Conservation (phyloP, 53 echinoderm and acorn worm species). For the Holothuria scabra region DNA sequence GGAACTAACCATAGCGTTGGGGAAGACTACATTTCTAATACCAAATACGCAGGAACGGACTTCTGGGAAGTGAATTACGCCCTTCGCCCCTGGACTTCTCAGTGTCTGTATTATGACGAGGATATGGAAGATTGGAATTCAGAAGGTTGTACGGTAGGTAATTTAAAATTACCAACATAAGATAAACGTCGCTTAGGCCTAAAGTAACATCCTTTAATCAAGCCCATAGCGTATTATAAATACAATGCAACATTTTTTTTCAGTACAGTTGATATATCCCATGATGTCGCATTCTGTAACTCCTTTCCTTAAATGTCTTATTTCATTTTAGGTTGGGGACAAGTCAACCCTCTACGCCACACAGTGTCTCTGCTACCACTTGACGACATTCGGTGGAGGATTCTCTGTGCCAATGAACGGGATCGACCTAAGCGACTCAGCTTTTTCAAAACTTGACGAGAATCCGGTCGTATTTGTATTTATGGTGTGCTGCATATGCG, state of each 20-base stretch:
- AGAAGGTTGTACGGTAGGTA: constrained; percentile 79
- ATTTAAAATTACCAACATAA: background rate
- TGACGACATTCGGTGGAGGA: constrained; percentile 84
- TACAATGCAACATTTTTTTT: too few relatives aligned
- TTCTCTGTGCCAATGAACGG: constrained; percentile 89
- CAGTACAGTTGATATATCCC: too few relatives aligned
- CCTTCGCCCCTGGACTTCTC: constrained; percentile 75
- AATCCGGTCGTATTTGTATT: constrained; percentile 90
- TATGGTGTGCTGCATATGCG: constrained; percentile 67
- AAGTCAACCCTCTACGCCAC: constrained; percentile 51
- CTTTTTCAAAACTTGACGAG: constrained; percentile 88
- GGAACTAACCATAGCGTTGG: constrained; percentile 68
- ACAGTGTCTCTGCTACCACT: constrained; percentile 73
- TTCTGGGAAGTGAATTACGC: constrained; percentile 85
- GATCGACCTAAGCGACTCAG: constrained; percentile 77
- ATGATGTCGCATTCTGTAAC: too few relatives aligned
- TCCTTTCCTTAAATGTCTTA: background rate
- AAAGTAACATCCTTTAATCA: too few relatives aligned
- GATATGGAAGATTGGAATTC: constrained; percentile 70
- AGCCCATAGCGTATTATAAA: too few relatives aligned
- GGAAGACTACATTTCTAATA: constrained; percentile 61
- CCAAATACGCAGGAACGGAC: constrained; percentile 53
- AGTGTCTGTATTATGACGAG: constrained; percentile 79
- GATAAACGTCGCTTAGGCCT: too few relatives aligned
- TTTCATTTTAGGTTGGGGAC: constrained; percentile 3